Base-by-base conservation (phyloP, 2,113 vertebrate species). In the Psophia crepitans region DNA sequence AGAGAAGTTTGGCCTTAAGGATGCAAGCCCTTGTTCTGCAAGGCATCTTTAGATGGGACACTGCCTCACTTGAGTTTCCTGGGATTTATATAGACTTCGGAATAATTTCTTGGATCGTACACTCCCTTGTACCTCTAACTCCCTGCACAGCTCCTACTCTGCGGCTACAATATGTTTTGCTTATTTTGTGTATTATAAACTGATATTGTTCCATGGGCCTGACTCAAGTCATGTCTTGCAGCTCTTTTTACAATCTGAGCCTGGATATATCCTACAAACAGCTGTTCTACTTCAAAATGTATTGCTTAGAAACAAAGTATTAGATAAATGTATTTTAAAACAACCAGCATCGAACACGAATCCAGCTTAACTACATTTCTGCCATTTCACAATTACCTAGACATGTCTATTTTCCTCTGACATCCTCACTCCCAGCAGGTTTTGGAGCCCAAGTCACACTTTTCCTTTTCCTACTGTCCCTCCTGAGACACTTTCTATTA, bases 401-500 rank as follows among this genome's bases (percentile, higher is more conserved):
- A 77, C 54, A 43, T 68, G 65, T 68, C 68, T 95, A 54, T 84
- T 95, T 87, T 58, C 84, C 58, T 80, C 56, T 86, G 85, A 95
- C 90, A 94, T 90, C 83, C 85, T 93, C 57, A 94, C 41, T 95
- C 89, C 48, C 83, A 81, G 61, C 68, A 90, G 88, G 79, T 69
- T 93, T 75, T 71, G 69, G 61, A 96, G 57, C 56, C 93, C 69
- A 70, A 93, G 86, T 92, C 88, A 92, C 90, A 89, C 80, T 95
- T 93, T 71, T 76, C 79, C 76, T 93, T 86, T 95, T 93, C 88
- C 84, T 89, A 53, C 89, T 6, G 2, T 78, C 57, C 44, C 69
- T 93, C 41, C 73, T 89, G 83, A 93, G 84, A 95, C 65, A 79
- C n/a, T 57, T 88, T 87, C 73, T 53, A 93, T 94, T 95, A 95